phyloP scores from a whole-genome alignment of 2,888 invertebrate genomes.

The Cephus sareptanus region DNA sequence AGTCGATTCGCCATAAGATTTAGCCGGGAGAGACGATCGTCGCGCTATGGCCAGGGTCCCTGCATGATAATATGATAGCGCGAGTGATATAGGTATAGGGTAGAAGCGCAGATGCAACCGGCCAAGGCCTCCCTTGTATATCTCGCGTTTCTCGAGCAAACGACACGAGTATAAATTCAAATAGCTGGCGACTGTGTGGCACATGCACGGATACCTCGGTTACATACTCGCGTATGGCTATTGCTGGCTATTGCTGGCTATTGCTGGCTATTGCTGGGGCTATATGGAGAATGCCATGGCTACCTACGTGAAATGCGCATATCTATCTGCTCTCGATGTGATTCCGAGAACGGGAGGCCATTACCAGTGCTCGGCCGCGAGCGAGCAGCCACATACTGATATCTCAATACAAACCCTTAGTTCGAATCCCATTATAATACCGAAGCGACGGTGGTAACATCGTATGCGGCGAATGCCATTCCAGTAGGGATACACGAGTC shows the following conservation, averaged over 20 bases:
- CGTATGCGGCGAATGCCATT: constrained; percentile 1
- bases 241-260: not conserved
- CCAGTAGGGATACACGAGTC: not conserved
- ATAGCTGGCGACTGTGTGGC: constrained; percentile 6
- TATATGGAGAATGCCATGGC: not conserved
- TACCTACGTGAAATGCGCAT: constrained; percentile 33
- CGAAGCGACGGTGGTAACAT: constrained; percentile 21
- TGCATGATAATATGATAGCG: too few relatives aligned
- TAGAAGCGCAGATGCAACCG: too few relatives aligned
- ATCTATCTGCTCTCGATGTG: constrained; percentile 52
- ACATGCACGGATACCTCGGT: not conserved
- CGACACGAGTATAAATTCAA: constrained; percentile 29
- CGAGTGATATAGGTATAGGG: too few relatives aligned
- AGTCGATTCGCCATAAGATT: too few relatives aligned
- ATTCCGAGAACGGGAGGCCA: constrained; percentile 62
- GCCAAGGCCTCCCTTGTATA: not conserved
- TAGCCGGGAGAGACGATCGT: too few relatives aligned
- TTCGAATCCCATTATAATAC: constrained; percentile 64
- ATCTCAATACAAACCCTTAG: constrained; percentile 65
- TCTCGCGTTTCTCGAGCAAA: constrained; percentile 8
- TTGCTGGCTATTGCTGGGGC: not conserved
- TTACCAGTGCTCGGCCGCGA: constrained; percentile 52
- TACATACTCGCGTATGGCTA: too few relatives aligned
- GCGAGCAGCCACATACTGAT: constrained; percentile 57
- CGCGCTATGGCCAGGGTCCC: too few relatives aligned